Base-by-base conservation (phyloP, 2,888 invertebrate species). In the Creontiades dilutus region DNA sequence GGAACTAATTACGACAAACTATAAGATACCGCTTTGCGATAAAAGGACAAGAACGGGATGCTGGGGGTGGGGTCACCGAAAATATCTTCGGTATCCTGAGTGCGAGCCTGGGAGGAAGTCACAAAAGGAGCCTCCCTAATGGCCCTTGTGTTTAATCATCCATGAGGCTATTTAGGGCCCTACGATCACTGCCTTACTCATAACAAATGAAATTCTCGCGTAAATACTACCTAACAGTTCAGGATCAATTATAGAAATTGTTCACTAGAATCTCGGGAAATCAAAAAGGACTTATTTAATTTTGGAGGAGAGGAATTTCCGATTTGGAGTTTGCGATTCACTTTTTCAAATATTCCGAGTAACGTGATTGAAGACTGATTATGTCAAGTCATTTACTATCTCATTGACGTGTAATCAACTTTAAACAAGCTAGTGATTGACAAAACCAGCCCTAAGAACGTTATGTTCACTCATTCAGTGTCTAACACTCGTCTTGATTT, bases 1-100 rank as follows among this genome's bases (percentile, higher is more conserved):
- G 68, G 68, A 68, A 68, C 68, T 68, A 68, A 68, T 68, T 68
- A 68, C 68, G 68, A 68, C 68, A 68, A 68, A 68, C 68, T 68
- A 68, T 68, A 23, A 68, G 68, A 68, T 68, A 68, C 68, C 68
- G 68, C 19, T 68, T 68, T 23, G 68, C 68, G 23, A 68, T 68
- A 68, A 68, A 68, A 23, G 68, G 68, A 13, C 68, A 13, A 23
- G 68, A 68, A 27, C 68, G 23, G 68, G 68, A 27, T 19, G 19
- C 23, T 12, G 11, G 68, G 23, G 23, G 68, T 19, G 23, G 23
- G 68, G 23, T 68, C 68, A 23, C 68, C 68, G 68, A 23, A 68
- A 68, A 68, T 68, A 68, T 68, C 68, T 23, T 27, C 23, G 23
- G 68, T 68, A 27, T 68, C 68, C 68, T 68, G 5, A 52, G 27